A percentile compares a stretch with the other conserved stretches of the same genome.
phyloP scores from a whole-genome alignment of 2,113 vertebrate genomes.

The Corythornis madagascariensis region DNA sequence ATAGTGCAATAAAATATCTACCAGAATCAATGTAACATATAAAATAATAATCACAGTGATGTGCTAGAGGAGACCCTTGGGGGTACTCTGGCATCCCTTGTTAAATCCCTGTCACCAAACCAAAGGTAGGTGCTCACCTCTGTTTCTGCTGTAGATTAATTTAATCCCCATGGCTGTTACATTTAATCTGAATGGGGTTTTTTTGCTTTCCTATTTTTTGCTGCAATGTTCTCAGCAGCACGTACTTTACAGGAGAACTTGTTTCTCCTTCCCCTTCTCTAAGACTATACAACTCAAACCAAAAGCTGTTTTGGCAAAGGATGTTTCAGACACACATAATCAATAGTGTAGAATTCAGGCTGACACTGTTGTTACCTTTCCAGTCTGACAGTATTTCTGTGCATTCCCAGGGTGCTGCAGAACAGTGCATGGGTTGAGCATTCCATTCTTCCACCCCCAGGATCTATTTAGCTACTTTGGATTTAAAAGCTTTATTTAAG shows the following conservation, averaged over 20 bases:
- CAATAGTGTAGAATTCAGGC: not conserved
- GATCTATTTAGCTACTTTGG: not conserved
- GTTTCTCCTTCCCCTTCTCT: not conserved
- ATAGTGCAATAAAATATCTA: constrained; percentile 38
- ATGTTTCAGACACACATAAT: not conserved
- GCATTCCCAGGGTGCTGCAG: not conserved
- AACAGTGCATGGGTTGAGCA: not conserved
- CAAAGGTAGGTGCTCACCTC: not conserved
- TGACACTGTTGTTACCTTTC: not conserved
- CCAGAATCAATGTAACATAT: not conserved
- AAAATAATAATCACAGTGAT: constrained; percentile 14
- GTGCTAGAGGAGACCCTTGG: not conserved
- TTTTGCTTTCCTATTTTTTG: not conserved
- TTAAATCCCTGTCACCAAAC: constrained; percentile 22
- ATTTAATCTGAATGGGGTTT: not conserved
- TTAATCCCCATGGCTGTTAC: not conserved
- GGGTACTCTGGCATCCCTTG: not conserved
- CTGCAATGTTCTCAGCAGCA: not conserved
- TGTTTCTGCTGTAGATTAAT: not conserved
- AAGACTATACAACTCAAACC: not conserved
- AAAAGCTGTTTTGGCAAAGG: not conserved
- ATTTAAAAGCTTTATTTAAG: not conserved
- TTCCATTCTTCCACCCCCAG: not conserved
- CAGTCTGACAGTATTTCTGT: not conserved
- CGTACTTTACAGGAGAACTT: not conserved